These are phyloP conservation scores for Aphelinus atriplicis DNA, from an alignment of 1,140 invertebrate genomes.

Conservation along the genomic window DNA sequence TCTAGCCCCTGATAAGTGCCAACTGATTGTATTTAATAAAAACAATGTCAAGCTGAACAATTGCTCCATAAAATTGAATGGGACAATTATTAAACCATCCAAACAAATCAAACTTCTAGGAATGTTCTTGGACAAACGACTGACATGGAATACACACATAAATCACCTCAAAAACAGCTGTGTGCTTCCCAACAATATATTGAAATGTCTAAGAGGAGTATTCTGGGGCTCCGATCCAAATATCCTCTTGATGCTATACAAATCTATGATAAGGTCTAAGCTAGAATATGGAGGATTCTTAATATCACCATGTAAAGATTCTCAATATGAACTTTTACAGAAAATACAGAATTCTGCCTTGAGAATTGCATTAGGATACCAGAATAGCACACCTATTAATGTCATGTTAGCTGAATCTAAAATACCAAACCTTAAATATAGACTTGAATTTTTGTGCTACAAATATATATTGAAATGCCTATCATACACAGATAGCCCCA, in stretches of 20 bases:
- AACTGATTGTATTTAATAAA: background rate
- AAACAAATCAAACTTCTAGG: slow-evolving; percentile 8
- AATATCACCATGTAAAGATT: background rate
- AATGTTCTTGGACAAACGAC: background rate
- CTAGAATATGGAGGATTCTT: slow-evolving; percentile 13
- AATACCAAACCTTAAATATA: background rate
- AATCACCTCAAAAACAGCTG: background rate
- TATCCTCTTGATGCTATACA: background rate
- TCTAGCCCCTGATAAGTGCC: slow-evolving; percentile 1
- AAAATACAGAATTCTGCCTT: slow-evolving; percentile 10
- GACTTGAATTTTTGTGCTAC: slow-evolving; percentile 12
- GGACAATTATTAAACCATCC: background rate
- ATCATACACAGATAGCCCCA: background rate
- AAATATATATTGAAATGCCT: slow-evolving; percentile 11
- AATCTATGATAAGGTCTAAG: slow-evolving; percentile 12
- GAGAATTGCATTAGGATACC: slow-evolving; percentile 20
- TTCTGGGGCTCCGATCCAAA: slow-evolving; percentile 9
- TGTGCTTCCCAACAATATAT: background rate
- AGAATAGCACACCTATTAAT: slow-evolving; percentile 21
- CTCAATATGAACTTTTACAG: background rate
- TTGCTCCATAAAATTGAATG: background rate
- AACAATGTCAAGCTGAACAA: background rate
- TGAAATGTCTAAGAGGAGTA: background rate
- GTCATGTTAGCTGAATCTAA: slow-evolving; percentile 15
- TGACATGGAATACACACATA: background rate